These are phyloP conservation scores for Chorisops tibialis DNA, from an alignment of 2,888 invertebrate species.

Conservation along the genomic window DNA sequence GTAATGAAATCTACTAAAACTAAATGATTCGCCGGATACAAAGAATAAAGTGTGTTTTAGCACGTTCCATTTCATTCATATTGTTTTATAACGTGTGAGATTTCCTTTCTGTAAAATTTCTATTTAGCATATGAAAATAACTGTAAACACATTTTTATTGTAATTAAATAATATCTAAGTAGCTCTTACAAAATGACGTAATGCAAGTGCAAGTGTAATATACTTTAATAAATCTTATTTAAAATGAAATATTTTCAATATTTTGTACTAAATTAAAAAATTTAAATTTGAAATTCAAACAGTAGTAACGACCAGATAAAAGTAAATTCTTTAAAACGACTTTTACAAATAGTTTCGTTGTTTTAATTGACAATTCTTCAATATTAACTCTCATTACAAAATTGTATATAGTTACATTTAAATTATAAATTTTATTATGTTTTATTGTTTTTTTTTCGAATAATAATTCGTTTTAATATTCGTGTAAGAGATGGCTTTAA, in stretches of 20 bases:
- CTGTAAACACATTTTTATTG: background rate
- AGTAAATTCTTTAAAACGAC: too few species aligned
- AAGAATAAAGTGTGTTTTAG: constrained; percentile 9
- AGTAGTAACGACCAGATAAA: too few species aligned
- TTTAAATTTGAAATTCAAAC: too few species aligned
- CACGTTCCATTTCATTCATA: background rate
- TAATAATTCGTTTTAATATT: background rate
- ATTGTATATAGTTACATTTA: background rate
- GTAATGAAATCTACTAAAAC: background rate
- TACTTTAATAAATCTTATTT: background rate
- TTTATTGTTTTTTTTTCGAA: background rate
- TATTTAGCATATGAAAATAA: background rate
- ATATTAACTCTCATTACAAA: background rate
- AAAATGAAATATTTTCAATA: background rate
- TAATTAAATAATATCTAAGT: background rate
- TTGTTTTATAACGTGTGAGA: background rate
- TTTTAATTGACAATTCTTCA: background rate
- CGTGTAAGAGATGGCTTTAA: background rate
- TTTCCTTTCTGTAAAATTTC: background rate
- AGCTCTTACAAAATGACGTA: background rate
- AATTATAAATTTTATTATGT: background rate
- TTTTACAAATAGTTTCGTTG: background rate
- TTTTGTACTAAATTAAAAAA: too few species aligned
- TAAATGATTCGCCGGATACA: background rate
- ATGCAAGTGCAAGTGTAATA: background rate